Percentiles rank a stretch among this genome's conserved stretches.
These are phyloP conservation scores for Trematocara stigmaticum DNA, from an alignment of 2,113 vertebrate genomes.

Conservation along the genomic window DNA sequence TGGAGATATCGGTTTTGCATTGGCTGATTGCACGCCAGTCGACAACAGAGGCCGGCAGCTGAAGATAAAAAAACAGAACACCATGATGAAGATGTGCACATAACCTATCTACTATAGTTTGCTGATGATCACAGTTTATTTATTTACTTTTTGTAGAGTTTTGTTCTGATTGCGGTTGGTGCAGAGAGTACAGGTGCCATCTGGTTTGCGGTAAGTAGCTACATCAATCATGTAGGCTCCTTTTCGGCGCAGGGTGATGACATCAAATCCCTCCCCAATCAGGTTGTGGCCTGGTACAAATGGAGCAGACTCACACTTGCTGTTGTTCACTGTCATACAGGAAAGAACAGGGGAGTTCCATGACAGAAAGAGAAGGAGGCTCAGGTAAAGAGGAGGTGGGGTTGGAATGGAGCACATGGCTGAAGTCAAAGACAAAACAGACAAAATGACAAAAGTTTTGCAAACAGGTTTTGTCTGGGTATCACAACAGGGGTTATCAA, in stretches of 20 bases:
- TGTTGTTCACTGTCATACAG: not conserved
- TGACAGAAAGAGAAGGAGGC: not conserved
- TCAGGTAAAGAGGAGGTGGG: not conserved
- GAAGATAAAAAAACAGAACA: not conserved
- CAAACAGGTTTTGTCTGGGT: not conserved
- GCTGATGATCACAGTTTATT: not conserved
- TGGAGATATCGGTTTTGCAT: not conserved
- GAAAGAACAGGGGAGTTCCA: not conserved
- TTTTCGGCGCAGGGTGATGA: constrained; percentile 60
- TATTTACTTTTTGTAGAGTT: constrained; percentile 16
- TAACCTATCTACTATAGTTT: accelerated
- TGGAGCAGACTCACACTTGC: constrained; percentile 11
- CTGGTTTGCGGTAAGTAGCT: not conserved
- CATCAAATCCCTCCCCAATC: constrained; percentile 67
- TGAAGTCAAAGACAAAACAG: not conserved
- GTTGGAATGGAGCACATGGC: not conserved
- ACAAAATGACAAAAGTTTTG: not conserved
- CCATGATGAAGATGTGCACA: not conserved
- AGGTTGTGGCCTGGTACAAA: constrained; percentile 60
- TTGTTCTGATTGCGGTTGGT: constrained; percentile 8
- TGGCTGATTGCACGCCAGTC: constrained; percentile 23
- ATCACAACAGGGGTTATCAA: not conserved
- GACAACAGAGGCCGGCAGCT: constrained; percentile 26
- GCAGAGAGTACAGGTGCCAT: constrained; percentile 28
- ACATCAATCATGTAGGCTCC: constrained; percentile 53